Conservation (phyloP, 2,888 invertebrate genomes). For the Drosophila meridiana region DNA sequence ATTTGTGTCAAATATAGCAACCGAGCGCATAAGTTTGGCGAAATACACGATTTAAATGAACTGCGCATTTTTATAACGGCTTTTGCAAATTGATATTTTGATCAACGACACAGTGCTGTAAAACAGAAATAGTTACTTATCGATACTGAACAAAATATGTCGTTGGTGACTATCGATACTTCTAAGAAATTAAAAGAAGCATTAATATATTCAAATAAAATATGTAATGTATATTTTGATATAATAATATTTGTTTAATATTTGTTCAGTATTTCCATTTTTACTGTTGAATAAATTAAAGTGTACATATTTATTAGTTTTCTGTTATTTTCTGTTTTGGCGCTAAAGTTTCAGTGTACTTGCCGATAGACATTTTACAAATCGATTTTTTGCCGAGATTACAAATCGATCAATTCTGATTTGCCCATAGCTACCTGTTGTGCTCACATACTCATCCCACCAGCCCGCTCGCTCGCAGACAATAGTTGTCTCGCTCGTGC, state of each 20-base stretch:
- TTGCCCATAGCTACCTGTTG: constrained; percentile 57
- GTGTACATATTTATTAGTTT: not conserved
- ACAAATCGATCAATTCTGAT: constrained; percentile 47
- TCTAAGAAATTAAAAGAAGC: not conserved
- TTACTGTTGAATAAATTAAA: not conserved
- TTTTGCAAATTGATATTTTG: constrained; percentile 9
- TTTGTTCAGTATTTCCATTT: not conserved
- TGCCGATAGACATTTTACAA: constrained; percentile 4
- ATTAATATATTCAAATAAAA: not conserved
- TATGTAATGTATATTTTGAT: not conserved
- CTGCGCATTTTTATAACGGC: constrained; percentile 20
- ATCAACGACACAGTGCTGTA: constrained; percentile 33
- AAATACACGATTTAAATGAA: constrained; percentile 1
- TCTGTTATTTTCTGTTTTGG: not conserved
- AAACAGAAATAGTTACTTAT: constrained; percentile 1
- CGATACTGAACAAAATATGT: constrained; percentile 3
- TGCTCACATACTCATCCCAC: constrained; percentile 37
- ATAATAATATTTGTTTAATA: not conserved
- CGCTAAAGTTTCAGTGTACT: not conserved
- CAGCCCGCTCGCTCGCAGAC: constrained; percentile 29
- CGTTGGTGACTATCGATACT: not conserved
- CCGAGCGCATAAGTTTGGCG: constrained; percentile 14
- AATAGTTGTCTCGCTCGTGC: constrained; percentile 51
- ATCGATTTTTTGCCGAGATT: constrained; percentile 22
- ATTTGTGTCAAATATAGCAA: constrained; percentile 46